Conservation (phyloP, 2,797 vertebrate species). For the Acanthurus leucopareius region DNA sequence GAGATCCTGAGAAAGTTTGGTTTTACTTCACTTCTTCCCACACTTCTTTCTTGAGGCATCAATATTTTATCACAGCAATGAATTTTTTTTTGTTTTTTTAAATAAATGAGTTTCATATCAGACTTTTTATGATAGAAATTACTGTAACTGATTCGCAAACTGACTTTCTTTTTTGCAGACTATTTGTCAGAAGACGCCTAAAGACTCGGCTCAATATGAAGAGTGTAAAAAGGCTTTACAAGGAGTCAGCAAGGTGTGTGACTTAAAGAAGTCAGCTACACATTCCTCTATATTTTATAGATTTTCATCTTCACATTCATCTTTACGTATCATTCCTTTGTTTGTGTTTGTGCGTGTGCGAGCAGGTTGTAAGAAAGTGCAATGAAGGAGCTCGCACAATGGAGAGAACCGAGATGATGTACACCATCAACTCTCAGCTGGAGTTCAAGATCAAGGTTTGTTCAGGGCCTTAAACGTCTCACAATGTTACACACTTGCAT, state of each 20-base stretch:
- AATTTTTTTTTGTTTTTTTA: slow-evolving; percentile 3
- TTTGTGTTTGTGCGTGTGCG: slow-evolving; percentile 13
- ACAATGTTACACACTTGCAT: neutral
- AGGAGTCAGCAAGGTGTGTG: slow-evolving; percentile 93
- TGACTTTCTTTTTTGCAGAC: slow-evolving; percentile 87
- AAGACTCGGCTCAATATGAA: slow-evolving; percentile 90
- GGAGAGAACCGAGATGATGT: slow-evolving; percentile 99
- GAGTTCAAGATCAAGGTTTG: slow-evolving; percentile 98
- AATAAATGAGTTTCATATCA: neutral
- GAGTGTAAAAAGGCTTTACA: slow-evolving; percentile 92
- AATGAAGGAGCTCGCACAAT: slow-evolving; percentile 97
- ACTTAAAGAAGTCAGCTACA: neutral
- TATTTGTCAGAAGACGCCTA: slow-evolving; percentile 97
- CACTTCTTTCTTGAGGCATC: slow-evolving; percentile 35
- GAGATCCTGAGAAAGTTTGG: slow-evolving; percentile 84
- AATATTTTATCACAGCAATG: slow-evolving; percentile 32
- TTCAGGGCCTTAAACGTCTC: neutral
- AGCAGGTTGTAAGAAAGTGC: slow-evolving; percentile 94
- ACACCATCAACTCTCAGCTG: slow-evolving; percentile 97
- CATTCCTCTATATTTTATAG: neutral
- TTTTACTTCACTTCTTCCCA: slow-evolving; percentile 71
- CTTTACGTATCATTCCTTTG: neutral
- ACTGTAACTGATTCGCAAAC: neutral
- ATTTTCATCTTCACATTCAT: neutral
- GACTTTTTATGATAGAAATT: neutral